phyloP scores from a whole-genome alignment of 2,113 vertebrate genomes.

The Osmerus eperlanus region DNA sequence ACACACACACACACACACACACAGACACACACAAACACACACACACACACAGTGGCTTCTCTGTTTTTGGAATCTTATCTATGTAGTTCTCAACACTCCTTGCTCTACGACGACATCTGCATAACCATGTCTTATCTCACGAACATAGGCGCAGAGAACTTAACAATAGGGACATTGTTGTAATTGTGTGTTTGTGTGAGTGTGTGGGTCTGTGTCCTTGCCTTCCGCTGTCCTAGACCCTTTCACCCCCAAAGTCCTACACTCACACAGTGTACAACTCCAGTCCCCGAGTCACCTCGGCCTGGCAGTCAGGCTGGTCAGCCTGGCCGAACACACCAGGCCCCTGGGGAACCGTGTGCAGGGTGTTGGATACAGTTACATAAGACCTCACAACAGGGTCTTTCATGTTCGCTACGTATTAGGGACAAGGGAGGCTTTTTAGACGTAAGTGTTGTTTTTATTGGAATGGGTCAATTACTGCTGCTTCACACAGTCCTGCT shows the following conservation, averaged over 20 bases:
- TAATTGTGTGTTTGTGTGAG: not conserved
- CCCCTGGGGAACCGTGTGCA: not conserved
- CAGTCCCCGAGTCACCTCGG: constrained; percentile 19
- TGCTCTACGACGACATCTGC: constrained; percentile 3
- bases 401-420: constrained; percentile 22
- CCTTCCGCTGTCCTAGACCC: not conserved
- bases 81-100: constrained; percentile 14
- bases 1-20: not conserved
- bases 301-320: not conserved
- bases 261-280: not conserved
- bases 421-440: constrained; percentile 16
- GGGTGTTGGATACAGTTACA: constrained; percentile 19
- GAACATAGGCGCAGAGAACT: constrained; percentile 13
- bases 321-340: not conserved
- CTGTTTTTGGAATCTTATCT: constrained; percentile 24
- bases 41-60: constrained; percentile 13
- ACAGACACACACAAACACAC: not conserved
- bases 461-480: too few species aligned
- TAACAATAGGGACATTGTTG: constrained; percentile 29
- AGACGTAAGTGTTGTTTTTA: not conserved
- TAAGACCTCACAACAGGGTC: constrained; percentile 19
- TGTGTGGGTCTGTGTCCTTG: not conserved
- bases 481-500: too few species aligned
- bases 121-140: constrained; percentile 17
- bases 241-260: not conserved